Conservation (phyloP, 2,113 vertebrate species). For the Atractosteus spatula region DNA sequence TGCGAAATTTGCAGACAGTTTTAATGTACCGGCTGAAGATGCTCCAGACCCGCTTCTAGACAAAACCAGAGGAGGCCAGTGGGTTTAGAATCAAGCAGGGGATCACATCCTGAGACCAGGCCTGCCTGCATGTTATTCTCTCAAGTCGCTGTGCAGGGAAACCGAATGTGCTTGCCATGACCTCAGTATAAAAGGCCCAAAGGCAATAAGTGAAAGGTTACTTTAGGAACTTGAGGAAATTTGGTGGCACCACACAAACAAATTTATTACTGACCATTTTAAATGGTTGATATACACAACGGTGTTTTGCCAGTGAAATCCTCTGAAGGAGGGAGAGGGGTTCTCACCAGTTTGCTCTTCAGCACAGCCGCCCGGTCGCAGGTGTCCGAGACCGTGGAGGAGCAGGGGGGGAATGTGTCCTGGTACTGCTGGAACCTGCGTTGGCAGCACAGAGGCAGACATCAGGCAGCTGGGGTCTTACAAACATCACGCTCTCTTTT, state of each 20-base stretch:
- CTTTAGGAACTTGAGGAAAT: too few relatives aligned
- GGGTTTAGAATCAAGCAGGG: neutral
- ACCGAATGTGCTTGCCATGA: too few relatives aligned
- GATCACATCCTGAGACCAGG: constrained; percentile 20
- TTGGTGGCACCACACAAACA: too few relatives aligned
- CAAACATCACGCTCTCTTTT: too few relatives aligned
- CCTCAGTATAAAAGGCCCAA: too few relatives aligned
- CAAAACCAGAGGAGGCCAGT: neutral
- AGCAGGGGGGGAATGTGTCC: constrained; percentile 12
- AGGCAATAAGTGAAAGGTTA: too few relatives aligned
- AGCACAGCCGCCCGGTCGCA: constrained; percentile 9
- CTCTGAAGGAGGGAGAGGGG: constrained; percentile 17
- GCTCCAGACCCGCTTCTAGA: constrained; percentile 13
- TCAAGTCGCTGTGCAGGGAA: neutral
- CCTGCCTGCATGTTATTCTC: constrained; percentile 27
- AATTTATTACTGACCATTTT: too few relatives aligned
- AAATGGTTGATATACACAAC: too few relatives aligned
- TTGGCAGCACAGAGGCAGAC: too few relatives aligned
- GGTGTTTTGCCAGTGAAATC: constrained; percentile 19
- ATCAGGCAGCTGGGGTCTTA: too few relatives aligned
- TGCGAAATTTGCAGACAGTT: constrained; percentile 16
- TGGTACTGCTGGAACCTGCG: constrained; percentile 12
- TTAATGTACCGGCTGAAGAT: constrained; percentile 15
- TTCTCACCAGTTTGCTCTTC: constrained; percentile 29
- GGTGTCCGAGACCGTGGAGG: constrained; percentile 11